phyloP scores from a whole-genome alignment of 2,888 invertebrate species.

The Campaea margaritaria region DNA sequence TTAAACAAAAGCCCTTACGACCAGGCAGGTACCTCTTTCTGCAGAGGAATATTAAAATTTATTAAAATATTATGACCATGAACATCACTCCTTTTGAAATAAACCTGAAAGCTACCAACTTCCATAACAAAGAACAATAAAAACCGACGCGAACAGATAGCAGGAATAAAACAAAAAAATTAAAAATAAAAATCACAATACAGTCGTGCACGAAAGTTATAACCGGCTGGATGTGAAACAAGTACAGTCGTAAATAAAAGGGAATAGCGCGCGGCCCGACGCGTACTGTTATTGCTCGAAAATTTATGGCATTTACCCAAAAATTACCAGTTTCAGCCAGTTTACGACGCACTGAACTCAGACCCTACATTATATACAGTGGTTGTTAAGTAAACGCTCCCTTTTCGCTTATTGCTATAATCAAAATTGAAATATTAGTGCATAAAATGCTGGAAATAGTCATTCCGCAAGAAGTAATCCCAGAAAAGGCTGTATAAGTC shows the following conservation, averaged over 20 bases:
- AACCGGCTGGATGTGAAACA: constrained; percentile 78
- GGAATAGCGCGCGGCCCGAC: constrained; percentile 77
- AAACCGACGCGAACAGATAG: constrained; percentile 63
- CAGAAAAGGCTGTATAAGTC: constrained; percentile 11
- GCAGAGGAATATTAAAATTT: constrained; percentile 17
- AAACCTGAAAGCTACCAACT: constrained; percentile 54
- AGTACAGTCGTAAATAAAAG: constrained; percentile 83
- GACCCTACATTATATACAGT: constrained; percentile 47
- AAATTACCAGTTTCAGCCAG: constrained; percentile 72
- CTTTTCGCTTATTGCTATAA: constrained; percentile 45
- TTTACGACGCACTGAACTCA: constrained; percentile 67
- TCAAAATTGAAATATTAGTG: constrained; percentile 47
- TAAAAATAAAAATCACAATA: constrained; percentile 72
- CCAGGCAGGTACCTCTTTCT: constrained; percentile 15
- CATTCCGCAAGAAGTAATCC: constrained; percentile 33
- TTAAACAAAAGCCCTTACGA: constrained; percentile 14
- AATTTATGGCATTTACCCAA: constrained; percentile 78
- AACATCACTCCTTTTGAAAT: constrained; percentile 39
- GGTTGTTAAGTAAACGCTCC: constrained; percentile 47
- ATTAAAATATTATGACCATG: constrained; percentile 28
- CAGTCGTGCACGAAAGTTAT: constrained; percentile 78
- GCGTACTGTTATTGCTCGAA: constrained; percentile 74
- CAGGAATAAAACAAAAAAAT: constrained; percentile 63
- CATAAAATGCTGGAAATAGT: constrained; percentile 35
- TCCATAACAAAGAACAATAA: constrained; percentile 75